Base-by-base conservation (phyloP, 2,888 invertebrate species). In the Pammene aurita region DNA sequence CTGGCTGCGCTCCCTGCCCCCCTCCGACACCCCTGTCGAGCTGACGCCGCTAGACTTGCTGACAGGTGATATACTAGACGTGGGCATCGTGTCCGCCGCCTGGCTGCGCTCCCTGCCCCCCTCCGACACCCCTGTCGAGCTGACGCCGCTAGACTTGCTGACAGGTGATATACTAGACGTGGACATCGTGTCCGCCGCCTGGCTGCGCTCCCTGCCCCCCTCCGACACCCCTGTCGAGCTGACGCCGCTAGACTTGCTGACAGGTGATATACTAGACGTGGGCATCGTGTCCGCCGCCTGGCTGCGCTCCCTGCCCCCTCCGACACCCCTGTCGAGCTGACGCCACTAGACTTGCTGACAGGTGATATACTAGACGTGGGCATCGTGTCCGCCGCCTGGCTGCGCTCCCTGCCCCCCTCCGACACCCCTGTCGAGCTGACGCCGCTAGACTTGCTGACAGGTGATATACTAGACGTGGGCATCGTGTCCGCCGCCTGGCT, bases 401-500 rank as follows among this genome's bases (percentile, higher is more conserved):
- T 98, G 5, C 83, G 95, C 0, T 66, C 77, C 0, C 76, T 91
- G n/a, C 80, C 82, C 0, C 65, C 73, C 1, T 76, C 84, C 0
- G 64, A 72, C 1, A 76, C 84, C 0, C 62, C 0, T 80, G 75
- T 46, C 73, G 86, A 0, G 80, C 94, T 52, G 76, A 89, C 14
- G 26, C 96, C 97, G 0, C 87, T 94, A 64, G 96, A 98, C 83
- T 93, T 97, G 83, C 84, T 96, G 13, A 92, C n/a, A n/a, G n/a
- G n/a, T n/a, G n/a, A n/a, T n/a, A n/a, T n/a, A n/a, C n/a, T n/a
- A n/a, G 87, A 86, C 50, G 93, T 94, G 74, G 95, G 97, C 86
- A 94, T 98, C 34, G 94, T 96, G 0, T 93, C 93, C 57, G 84
- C 95, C 7, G 85, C 94, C 7, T 98, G 98, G 98, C 87, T 98